These are phyloP conservation scores for Steinernema khuongi DNA, from an alignment of 1,140 invertebrate genomes.

Conservation along the genomic window DNA sequence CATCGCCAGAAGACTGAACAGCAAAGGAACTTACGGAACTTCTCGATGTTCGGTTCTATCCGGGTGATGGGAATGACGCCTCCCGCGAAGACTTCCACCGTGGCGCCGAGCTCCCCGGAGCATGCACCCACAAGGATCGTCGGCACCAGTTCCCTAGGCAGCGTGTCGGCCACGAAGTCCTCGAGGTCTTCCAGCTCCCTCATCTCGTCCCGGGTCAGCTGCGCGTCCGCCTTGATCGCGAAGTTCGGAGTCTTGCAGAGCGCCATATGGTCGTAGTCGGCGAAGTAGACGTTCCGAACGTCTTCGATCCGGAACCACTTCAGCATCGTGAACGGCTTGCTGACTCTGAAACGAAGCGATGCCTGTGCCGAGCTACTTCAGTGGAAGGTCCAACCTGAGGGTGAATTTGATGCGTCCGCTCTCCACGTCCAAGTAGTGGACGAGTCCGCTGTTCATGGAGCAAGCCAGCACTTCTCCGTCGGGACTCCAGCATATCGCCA, in stretches of 20 bases:
- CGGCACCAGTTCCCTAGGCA: background rate
- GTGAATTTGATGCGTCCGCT: background rate
- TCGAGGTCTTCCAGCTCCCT: background rate
- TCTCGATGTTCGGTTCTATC: background rate
- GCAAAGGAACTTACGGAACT: background rate
- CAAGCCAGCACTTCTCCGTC: background rate
- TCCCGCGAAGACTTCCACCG: background rate
- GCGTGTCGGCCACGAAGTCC: background rate
- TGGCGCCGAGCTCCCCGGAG: background rate
- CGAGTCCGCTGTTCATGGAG: background rate
- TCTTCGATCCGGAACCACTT: background rate
- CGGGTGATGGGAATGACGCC: background rate
- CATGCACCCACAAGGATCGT: background rate
- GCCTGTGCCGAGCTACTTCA: background rate
- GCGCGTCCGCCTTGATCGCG: background rate
- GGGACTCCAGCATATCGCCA: slow-evolving; percentile 1
- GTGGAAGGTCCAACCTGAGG: background rate
- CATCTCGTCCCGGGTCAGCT: background rate
- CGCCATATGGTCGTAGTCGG: slow-evolving; percentile 8
- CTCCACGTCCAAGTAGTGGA: background rate
- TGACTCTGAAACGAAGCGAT: background rate
- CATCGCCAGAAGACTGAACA: background rate
- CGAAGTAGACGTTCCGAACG: background rate
- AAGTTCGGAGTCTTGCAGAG: background rate
- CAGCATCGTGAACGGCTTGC: background rate